Percentiles rank a stretch among this genome's conserved stretches.
phyloP scores from a whole-genome alignment of 2,888 invertebrate genomes.

The Eristalinus sepulchralis region DNA sequence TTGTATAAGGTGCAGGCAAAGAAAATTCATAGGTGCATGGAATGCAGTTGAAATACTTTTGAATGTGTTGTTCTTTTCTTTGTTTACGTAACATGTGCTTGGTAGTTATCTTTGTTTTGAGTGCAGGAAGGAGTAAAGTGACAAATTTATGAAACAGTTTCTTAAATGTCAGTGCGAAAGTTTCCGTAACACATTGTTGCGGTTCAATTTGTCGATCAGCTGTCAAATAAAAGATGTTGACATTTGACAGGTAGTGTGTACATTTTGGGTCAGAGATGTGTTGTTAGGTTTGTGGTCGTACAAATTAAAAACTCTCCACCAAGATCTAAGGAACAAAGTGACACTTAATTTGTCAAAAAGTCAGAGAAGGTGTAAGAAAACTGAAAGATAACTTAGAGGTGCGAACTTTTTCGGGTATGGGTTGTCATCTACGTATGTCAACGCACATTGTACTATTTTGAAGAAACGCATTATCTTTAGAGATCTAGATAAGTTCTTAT shows the following conservation, averaged over 20 bases:
- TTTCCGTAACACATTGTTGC: background rate
- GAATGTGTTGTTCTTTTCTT: background rate
- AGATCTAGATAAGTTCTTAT: slow-evolving; percentile 10
- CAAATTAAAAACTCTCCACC: slow-evolving; percentile 44
- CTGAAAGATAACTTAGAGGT: background rate
- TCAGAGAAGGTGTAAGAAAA: background rate
- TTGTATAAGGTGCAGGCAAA: slow-evolving; percentile 7
- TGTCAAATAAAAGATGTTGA: background rate
- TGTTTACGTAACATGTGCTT: slow-evolving; percentile 58
- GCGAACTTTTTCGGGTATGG: background rate
- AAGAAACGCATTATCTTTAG: slow-evolving; percentile 45
- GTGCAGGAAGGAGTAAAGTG: slow-evolving; percentile 31
- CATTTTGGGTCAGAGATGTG: slow-evolving; percentile 59
- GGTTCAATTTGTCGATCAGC: background rate
- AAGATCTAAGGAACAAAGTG: slow-evolving; percentile 11
- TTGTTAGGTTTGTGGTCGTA: background rate
- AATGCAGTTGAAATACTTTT: background rate
- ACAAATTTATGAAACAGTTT: slow-evolving; percentile 14
- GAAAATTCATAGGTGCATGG: background rate
- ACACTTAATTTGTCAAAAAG: background rate
- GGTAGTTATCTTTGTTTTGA: slow-evolving; percentile 23
- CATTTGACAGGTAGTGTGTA: background rate
- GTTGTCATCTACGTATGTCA: slow-evolving; percentile 31
- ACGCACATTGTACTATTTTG: slow-evolving; percentile 56
- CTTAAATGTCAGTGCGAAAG: slow-evolving; percentile 54